phyloP scores from a whole-genome alignment of 2,888 invertebrate genomes.

The Zelleria hepariella region DNA sequence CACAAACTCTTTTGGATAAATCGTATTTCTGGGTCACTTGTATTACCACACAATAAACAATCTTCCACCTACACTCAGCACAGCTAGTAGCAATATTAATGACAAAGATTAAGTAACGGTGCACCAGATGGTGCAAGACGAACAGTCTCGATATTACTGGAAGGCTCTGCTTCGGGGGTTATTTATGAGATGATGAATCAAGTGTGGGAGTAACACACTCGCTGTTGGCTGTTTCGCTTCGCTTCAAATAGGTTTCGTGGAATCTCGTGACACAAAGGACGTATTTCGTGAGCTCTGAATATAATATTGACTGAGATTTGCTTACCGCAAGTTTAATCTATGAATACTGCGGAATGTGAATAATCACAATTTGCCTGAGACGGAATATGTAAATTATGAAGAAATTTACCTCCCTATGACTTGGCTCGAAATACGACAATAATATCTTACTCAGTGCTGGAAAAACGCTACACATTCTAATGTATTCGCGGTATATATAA shows the following conservation, averaged over 20 bases:
- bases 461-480: too few relatives aligned
- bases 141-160: neutral
- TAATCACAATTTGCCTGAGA: too few relatives aligned
- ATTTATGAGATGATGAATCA: neutral
- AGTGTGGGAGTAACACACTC: neutral
- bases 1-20: too few relatives aligned
- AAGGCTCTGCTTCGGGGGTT: neutral
- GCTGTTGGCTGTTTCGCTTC: neutral
- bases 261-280: neutral
- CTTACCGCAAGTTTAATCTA: too few relatives aligned
- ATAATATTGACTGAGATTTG: too few relatives aligned
- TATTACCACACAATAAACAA: neutral
- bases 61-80: neutral
- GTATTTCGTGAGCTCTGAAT: neutral
- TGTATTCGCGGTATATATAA: too few relatives aligned
- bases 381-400: too few relatives aligned
- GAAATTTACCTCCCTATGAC: too few relatives aligned
- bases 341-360: too few relatives aligned
- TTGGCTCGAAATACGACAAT: too few relatives aligned
- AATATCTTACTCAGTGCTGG: too few relatives aligned
- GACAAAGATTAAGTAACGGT: neutral
- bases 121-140: conserved; percentile 1
- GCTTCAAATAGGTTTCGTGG: neutral
- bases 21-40: neutral
- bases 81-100: neutral